Base-by-base conservation (phyloP, 2,797 vertebrate species). In the Adelosebastes latens region DNA sequence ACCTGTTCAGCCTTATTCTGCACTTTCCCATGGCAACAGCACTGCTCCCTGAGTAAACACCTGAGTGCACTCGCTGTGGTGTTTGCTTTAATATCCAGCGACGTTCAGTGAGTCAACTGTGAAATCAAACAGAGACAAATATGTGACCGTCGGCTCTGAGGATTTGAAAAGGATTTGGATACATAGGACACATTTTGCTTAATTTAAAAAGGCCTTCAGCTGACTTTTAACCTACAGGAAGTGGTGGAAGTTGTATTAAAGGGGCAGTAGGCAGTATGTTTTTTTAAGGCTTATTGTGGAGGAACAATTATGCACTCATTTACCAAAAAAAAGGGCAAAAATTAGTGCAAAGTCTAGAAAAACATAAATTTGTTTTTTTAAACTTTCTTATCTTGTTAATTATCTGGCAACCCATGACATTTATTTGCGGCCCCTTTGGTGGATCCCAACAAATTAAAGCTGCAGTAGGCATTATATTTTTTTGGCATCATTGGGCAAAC, bases 21-120 rank as follows among this genome's bases (percentile, higher is more conserved):
- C 53, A 42, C 9, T 74, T 83, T 34, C 73, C 74, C 75, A 58
- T 56, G 29, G 68, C 32, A 79, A 85, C 89, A 72, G 72, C 8
- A 3, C 81, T 79, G 79, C 77, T 87, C 88, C 89, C 66, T 91
- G 39, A 85, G 84, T 58, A 90, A 90, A 94, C 85, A 86, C 9
- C 62, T 22, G 39, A 6, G n/a, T 34, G 0, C 9, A 73, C 46
- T 68, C 70, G 63, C 32, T 64, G 34, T 56, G 32, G 3, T 75
- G 42, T 81, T 84, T 88, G 80, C 34, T 85, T 73, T 86, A 68
- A 83, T 63, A 78, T 70, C 22, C 60, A 22, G 14, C 5, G 53
- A 53, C 0, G 4, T 79, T 58, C n/a, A 66, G 18, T 49, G n/a
- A 68, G 36, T 73, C 34, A 20, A 61, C 72, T 58, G 8, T 60